A percentile compares a stretch with the other conserved stretches of the same genome.
phyloP scores from a whole-genome alignment of 1,140 invertebrate genomes.

The Anadara kagoshimensis region DNA sequence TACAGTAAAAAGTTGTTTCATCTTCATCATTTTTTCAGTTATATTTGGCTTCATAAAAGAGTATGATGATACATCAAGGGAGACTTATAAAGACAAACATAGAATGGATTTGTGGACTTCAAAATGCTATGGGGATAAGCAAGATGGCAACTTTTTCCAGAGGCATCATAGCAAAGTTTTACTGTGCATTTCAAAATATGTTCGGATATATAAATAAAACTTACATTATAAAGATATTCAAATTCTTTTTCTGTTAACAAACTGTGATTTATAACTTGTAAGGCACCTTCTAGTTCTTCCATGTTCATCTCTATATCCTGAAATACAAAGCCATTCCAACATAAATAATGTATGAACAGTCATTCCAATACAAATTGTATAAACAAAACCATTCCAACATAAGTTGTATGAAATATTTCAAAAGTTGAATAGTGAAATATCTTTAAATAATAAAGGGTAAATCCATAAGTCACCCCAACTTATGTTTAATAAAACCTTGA shows the following conservation, averaged over 20 bases:
- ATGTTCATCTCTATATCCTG: slow-evolving; percentile 71
- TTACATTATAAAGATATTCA: slow-evolving; percentile 68
- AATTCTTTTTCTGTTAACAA: slow-evolving; percentile 69
- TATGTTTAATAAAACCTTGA: too few species aligned
- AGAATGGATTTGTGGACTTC: too few species aligned
- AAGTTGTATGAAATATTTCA: neutral
- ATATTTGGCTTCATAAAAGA: too few species aligned
- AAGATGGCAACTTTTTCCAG: too few species aligned
- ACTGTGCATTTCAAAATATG: neutral
- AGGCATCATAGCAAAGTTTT: too few species aligned
- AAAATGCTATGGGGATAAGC: too few species aligned
- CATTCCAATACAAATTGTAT: neutral
- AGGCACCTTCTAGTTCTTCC: slow-evolving; percentile 65
- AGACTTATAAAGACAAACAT: too few species aligned
- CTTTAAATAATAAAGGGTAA: too few species aligned
- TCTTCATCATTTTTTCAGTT: too few species aligned
- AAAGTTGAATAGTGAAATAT: neutral
- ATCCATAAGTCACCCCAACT: too few species aligned
- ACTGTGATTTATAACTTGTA: slow-evolving; percentile 69
- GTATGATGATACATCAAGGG: too few species aligned
- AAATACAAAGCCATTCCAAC: slow-evolving; percentile 22
- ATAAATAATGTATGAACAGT: neutral
- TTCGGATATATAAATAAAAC: slow-evolving; percentile 31
- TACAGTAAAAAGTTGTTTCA: too few species aligned
- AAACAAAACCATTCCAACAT: slow-evolving; percentile 11